Evolutionary conservation across 1,140 invertebrate species (phyloP).

Genomic region (Manduca sexta): DNA sequence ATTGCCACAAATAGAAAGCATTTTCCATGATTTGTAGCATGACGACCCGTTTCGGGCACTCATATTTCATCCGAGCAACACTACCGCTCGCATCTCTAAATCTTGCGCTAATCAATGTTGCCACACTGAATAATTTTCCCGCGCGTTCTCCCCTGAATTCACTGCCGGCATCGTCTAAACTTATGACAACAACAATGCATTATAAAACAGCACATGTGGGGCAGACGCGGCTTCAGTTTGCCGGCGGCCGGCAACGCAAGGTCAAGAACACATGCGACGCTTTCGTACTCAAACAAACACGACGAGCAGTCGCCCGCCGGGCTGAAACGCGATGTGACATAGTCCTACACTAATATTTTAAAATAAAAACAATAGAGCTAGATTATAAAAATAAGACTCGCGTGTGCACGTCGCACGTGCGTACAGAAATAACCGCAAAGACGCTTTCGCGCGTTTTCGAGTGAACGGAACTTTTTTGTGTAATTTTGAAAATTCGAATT

Average conservation of each 20-base stretch:
- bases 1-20: too few species aligned
- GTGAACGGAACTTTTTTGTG: too few species aligned
- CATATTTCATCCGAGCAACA: too few species aligned
- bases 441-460: too few species aligned
- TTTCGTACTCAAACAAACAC: conserved; percentile 18
- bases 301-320: conserved; percentile 41
- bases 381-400: conserved; percentile 18
- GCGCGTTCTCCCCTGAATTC: too few species aligned
- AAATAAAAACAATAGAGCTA: conserved; percentile 28
- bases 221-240: conserved; percentile 59
- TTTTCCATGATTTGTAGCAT: too few species aligned
- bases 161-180: conserved; percentile 39
- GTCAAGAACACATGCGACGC: conserved; percentile 57
- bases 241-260: conserved; percentile 50
- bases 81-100: too few species aligned
- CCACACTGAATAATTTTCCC: too few species aligned
- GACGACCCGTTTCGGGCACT: too few species aligned
- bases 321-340: conserved; percentile 44
- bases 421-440: not conserved
- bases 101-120: too few species aligned
- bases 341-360: conserved; percentile 21
- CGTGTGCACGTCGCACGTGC: conserved; percentile 14
- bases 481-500: too few species aligned
- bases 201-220: conserved; percentile 56
- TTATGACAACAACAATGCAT: conserved; percentile 63